Evolutionary conservation across 1,140 invertebrate species (phyloP), one percentile per base, ranked within the genome.

Genomic region (Tetramorium alpestre): DNA sequence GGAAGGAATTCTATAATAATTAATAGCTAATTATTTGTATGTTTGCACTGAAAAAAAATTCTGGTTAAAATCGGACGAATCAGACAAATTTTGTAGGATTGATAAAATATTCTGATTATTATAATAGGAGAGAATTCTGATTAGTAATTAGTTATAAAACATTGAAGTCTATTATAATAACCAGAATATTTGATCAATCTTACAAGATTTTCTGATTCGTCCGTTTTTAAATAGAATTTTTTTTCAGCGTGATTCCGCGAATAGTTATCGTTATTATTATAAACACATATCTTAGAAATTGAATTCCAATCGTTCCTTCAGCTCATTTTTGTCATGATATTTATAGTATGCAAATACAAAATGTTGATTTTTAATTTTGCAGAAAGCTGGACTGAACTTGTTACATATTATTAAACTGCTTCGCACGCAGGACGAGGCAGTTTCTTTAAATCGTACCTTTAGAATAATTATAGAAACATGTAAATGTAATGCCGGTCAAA

Each of bases 401-500:
- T 75, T 51, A 54, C 28, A 73, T 58, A 22, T 25, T 76, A 76
- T 41, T 60, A 44, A 41, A 60, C 16, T 22, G 13, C 25, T 16
- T 44, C 25, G 22, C 16, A 77, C 73, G 38, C 22, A 44, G 18
- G 56, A 25, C 56, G 18, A 33, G 33, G 33, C 33, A 33, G 33
- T 33, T 33, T 3, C 7, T 78, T 65, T 60, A n/a, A 16, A 51
- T 56, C 10, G 0, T 33, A 18, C 10, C 41, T 18, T 64, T 62
- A 60, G 56, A 25, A 38, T 69, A 70, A 70, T 54, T 70, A 28
- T 18, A 54, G 67, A 85, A 80, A 67, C 41, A 47, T 6, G 47
- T 62, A 82, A 88, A 88, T 88, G 76, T 54, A 41, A 33, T 44
- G n/a, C 11, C 13, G 38, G n/a, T 64, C 11, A 44, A 72, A 56